phyloP scores from a whole-genome alignment of 1,140 invertebrate species.

The Thalassaphorura encarpata region DNA sequence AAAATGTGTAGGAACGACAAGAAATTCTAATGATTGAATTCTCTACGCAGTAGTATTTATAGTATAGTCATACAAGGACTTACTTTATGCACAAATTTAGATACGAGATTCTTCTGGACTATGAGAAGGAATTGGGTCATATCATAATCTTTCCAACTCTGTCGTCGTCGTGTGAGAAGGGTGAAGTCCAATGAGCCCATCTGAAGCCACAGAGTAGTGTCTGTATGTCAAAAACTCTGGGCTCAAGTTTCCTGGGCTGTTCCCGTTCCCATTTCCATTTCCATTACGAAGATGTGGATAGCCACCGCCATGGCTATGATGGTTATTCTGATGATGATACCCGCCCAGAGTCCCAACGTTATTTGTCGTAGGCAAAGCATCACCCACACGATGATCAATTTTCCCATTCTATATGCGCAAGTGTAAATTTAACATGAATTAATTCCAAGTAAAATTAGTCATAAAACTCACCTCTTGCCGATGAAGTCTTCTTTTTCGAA shows the following conservation, averaged over 20 bases:
- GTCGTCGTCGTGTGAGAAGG: conserved; percentile 28
- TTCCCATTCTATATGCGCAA: conserved; percentile 32
- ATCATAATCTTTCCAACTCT: conserved; percentile 32
- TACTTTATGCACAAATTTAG: conserved; percentile 4
- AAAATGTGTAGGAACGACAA: too few relatives aligned
- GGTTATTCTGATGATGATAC: conserved; percentile 20
- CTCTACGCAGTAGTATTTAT: too few relatives aligned
- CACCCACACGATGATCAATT: conserved; percentile 27
- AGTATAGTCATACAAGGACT: too few relatives aligned
- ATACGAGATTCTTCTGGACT: conserved; percentile 26
- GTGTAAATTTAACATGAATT: not conserved
- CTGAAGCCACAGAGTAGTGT: conserved; percentile 30
- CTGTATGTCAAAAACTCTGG: conserved; percentile 32
- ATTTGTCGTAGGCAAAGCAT: conserved; percentile 19
- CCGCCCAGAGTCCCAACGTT: conserved; percentile 26
- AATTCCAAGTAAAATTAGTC: not conserved
- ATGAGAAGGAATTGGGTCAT: conserved; percentile 18
- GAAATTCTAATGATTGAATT: too few relatives aligned
- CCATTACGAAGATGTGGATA: not conserved
- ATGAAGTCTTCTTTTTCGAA: conserved; percentile 22
- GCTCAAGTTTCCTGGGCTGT: conserved; percentile 18
- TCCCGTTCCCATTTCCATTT: conserved; percentile 14
- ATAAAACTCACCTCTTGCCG: conserved; percentile 22
- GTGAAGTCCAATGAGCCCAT: conserved; percentile 16
- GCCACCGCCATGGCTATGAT: conserved; percentile 10